These are phyloP conservation scores for Cremastinae sp. DNA, from an alignment of 2,888 invertebrate species.

Conservation along the genomic window DNA sequence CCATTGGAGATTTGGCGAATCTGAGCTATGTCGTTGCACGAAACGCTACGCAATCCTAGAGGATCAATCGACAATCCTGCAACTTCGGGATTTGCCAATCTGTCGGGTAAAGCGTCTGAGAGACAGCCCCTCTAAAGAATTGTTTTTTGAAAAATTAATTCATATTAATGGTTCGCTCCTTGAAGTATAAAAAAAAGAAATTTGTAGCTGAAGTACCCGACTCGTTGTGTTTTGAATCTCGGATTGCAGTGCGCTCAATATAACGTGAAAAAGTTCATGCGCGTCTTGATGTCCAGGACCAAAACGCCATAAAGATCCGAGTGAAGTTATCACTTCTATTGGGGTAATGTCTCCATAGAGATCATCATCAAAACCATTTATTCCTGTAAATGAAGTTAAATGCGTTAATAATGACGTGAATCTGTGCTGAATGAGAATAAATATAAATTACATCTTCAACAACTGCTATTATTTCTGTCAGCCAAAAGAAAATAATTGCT, in stretches of 20 bases:
- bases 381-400: constrained; percentile 65
- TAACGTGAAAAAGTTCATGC: constrained; percentile 94
- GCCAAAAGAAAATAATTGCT: no score
- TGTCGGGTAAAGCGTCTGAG: constrained; percentile 85
- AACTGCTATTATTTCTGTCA: no score
- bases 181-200: constrained; percentile 17
- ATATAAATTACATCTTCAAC: no score
- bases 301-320: constrained; percentile 91
- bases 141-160: no score
- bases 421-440: no score
- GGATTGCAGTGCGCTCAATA: constrained; percentile 94
- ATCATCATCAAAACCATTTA: constrained; percentile 76
- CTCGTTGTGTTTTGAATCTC: constrained; percentile 85
- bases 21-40: constrained; percentile 75
- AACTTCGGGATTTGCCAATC: constrained; percentile 64
- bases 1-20: constrained; percentile 55
- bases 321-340: constrained; percentile 81
- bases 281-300: constrained; percentile 96
- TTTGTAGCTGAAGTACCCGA: constrained; percentile 71
- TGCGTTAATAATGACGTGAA: constrained; percentile 20
- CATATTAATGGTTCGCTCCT: background rate
- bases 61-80: constrained; percentile 71
- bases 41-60: constrained; percentile 73
- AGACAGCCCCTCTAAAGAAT: constrained; percentile 85
- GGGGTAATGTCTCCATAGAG: constrained; percentile 75